Base-by-base conservation (phyloP, 2,797 vertebrate species). In the Neopelma chrysocephalum region DNA sequence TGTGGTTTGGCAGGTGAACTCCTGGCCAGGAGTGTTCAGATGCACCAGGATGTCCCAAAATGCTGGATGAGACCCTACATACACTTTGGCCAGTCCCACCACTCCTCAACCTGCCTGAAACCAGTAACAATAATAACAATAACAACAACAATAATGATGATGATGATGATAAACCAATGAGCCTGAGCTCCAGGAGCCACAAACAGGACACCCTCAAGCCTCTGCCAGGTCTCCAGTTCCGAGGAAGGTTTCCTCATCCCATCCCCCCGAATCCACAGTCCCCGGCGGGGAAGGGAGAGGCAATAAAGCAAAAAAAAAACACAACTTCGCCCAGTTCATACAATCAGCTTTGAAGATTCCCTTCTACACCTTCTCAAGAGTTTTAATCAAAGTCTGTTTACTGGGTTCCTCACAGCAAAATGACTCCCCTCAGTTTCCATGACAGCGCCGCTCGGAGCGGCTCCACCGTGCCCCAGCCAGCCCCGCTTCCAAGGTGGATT, bases 401-500 rank as follows among this genome's bases (percentile, higher is more conserved):
- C 80, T 38, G 78, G 70, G 48, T 3, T 47, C 64, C 94, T 89
- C 12, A 1, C 65, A 40, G 95, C 89, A 72, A 48, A 65, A 86
- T 58, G 48, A 93, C 92, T 87, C 88, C 75, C 34, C 45, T 8
- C 56, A 26, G 88, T 97, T 97, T 12, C 96, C 96, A 95, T 95
- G 95, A 81, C 94, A 95, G 92, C 94, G 4, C 38, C 4, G 82
- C 89, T 92, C 13, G 2, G 15, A 84, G 81, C 83, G 16, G 92
- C 57, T 23, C 48, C 31, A 3, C 68, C 27, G 4, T 48, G 77
- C 53, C 82, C 71, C 61, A 38, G 86, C 50, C 82, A 50, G 65
- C 43, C 43, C 27, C 7, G 21, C 36, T 71, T 19, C 60, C 60
- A 11, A 4, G 27, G 12, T 10, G 7, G 7, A 53, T 54, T 50